phyloP scores from a whole-genome alignment of 2,797 vertebrate genomes.

The Dallia pectoralis region DNA sequence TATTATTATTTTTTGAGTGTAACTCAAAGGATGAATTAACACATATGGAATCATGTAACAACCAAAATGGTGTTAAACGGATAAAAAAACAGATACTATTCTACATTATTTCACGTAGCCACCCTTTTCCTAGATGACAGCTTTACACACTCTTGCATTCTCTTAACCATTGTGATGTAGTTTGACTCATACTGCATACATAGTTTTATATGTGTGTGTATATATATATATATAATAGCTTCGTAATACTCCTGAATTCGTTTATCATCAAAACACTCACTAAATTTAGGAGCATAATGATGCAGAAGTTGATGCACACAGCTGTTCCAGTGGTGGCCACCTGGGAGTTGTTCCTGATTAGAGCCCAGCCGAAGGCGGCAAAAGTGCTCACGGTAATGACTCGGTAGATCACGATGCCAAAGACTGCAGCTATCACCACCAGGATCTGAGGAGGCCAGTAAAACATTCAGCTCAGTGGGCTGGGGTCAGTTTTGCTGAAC shows the following conservation, averaged over 20 bases:
- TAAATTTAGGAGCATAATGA: conserved; percentile 94
- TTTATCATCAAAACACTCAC: conserved; percentile 65
- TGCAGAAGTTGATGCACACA: conserved; percentile 93
- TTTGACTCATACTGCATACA: no score
- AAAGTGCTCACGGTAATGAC: conserved; percentile 95
- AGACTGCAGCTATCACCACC: conserved; percentile 92
- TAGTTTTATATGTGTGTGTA: no score
- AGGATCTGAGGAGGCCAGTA: conserved; percentile 75
- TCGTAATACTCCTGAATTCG: neutral
- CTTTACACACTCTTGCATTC: no score
- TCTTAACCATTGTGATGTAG: no score
- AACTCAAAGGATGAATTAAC: no score
- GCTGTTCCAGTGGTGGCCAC: conserved; percentile 91
- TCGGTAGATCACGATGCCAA: conserved; percentile 92
- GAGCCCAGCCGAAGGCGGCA: conserved; percentile 91
- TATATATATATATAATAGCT: no score
- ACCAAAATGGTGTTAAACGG: no score
- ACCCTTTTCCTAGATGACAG: no score
- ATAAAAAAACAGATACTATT: no score
- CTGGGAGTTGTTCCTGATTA: conserved; percentile 96
- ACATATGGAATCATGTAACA: no score
- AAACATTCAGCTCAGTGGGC: neutral
- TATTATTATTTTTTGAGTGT: no score
- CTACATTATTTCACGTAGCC: no score
- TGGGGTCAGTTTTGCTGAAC: neutral